Evolutionary conservation across 2,113 vertebrate genomes (phyloP).

Genomic region (Leuciscus idus): DNA sequence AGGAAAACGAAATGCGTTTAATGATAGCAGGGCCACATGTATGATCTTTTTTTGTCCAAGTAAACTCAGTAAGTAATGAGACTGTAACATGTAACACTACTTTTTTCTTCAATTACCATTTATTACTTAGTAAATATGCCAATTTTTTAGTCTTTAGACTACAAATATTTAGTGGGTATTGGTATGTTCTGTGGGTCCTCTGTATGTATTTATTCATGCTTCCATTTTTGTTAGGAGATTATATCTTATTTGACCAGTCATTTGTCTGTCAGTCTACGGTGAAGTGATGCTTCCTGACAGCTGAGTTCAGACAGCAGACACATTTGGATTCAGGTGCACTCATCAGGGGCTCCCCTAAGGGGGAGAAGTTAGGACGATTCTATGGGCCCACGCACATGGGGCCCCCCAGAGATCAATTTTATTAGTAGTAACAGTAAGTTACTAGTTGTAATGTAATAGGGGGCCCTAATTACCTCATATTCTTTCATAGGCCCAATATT

Average conservation of each 20-base stretch:
- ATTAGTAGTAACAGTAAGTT: not conserved
- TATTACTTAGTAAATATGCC: not conserved
- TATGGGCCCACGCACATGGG: no score
- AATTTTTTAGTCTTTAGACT: not conserved
- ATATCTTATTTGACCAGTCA: not conserved
- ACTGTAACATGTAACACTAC: not conserved
- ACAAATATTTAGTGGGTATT: not conserved
- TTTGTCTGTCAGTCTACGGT: not conserved
- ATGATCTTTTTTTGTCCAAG: not conserved
- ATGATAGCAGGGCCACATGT: not conserved
- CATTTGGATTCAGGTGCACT: not conserved
- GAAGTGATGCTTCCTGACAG: conserved; percentile 6
- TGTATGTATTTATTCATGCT: not conserved
- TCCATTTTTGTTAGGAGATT: not conserved
- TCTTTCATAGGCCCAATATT: no score
- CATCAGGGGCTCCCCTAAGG: no score
- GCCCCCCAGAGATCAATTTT: not conserved
- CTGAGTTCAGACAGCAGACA: not conserved
- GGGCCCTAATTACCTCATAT: no score
- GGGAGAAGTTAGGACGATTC: no score
- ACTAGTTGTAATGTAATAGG: not conserved
- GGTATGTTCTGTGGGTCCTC: not conserved
- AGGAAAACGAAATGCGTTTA: no score
- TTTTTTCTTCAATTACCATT: not conserved
- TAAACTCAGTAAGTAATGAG: not conserved